Percentiles rank a stretch among this genome's conserved stretches.
Conservation (phyloP, 2,797 vertebrate species). For the Semotilus atromaculatus region DNA sequence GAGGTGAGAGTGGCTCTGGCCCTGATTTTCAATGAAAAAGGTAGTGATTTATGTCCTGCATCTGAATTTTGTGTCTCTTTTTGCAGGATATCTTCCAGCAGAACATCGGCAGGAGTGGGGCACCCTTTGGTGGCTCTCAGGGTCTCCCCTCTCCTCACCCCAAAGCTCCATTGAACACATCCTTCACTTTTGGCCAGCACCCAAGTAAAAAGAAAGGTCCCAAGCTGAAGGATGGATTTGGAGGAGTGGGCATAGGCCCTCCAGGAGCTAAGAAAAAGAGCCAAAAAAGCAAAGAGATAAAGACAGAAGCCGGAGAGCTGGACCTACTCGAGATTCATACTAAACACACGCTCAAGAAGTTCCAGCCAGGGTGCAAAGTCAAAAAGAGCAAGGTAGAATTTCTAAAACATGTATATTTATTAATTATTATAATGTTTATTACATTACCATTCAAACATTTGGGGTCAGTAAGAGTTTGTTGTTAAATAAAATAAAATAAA, state of each 20-base stretch:
- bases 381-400: slow-evolving; percentile 80
- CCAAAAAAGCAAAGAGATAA: slow-evolving; percentile 79
- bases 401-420: not conserved
- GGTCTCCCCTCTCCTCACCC: slow-evolving; percentile 75
- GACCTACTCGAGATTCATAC: slow-evolving; percentile 86
- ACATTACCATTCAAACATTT: not conserved
- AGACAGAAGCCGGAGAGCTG: slow-evolving; percentile 81
- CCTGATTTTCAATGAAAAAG: not conserved
- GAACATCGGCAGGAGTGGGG: slow-evolving; percentile 86
- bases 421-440: not conserved
- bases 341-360: slow-evolving; percentile 85
- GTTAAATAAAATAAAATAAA: not conserved
- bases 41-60: not conserved
- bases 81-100: slow-evolving; percentile 91
- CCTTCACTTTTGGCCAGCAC: slow-evolving; percentile 78
- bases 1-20: slow-evolving; percentile 79
- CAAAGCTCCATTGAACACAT: slow-evolving; percentile 75
- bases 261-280: slow-evolving; percentile 81
- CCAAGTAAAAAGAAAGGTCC: slow-evolving; percentile 87
- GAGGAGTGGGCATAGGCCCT: slow-evolving; percentile 64
- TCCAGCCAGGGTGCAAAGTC: slow-evolving; percentile 77
- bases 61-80: slow-evolving; percentile 41
- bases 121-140: slow-evolving; percentile 80
- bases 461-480: not conserved
- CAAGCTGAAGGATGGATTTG: slow-evolving; percentile 83